Base-by-base conservation (phyloP, 2,888 invertebrate species). In the Tromatobia lineatoria region DNA sequence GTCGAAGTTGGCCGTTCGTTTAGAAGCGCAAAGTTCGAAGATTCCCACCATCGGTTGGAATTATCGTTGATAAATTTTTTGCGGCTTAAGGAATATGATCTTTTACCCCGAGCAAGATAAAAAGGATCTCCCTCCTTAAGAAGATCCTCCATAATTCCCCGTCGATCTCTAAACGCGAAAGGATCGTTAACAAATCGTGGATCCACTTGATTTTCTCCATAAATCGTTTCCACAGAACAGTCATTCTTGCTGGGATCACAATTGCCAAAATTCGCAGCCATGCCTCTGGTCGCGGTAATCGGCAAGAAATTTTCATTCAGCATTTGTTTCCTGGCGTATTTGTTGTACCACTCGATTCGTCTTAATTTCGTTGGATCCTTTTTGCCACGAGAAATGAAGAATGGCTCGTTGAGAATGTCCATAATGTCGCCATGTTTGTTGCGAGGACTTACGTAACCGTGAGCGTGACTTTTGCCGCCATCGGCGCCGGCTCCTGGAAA, bases 371-470 rank as follows among this genome's bases (percentile, higher is more conserved):
- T 11, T 11, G 52, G 42, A n/a, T 42, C 42, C 52, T 88, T 88
- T 64, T 90, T 90, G 15, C 89, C 90, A 4, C 90, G 85, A 0
- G 89, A 89, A 20, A 90, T 89, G 34, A 90, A 81, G 61, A 88
- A 91, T 1, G 90, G 90, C 23, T 90, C 89, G 2, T 84, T 85
- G 6, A 90, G 77, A 2, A 88, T 86, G 29, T 89, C 88, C 34
- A 88, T 74, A 57, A 90, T 84, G 54, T 90, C 88, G 10, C 88
- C 85, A 70, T 88, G 88, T 25, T 90, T 90, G 69, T 88, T 76
- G 10, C 90, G 83, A 34, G 82, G 85, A 8, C 83, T 67, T 7
- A 88, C 67, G 34, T 85, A 83, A 23, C 50, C 47, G 50, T 67
- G 57, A 18, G 11, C 3, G 2, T 45, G 45, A 13, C 6, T 47